Evolutionary conservation across 2,888 invertebrate genomes (phyloP).

Genomic region (Philaethria dido): DNA sequence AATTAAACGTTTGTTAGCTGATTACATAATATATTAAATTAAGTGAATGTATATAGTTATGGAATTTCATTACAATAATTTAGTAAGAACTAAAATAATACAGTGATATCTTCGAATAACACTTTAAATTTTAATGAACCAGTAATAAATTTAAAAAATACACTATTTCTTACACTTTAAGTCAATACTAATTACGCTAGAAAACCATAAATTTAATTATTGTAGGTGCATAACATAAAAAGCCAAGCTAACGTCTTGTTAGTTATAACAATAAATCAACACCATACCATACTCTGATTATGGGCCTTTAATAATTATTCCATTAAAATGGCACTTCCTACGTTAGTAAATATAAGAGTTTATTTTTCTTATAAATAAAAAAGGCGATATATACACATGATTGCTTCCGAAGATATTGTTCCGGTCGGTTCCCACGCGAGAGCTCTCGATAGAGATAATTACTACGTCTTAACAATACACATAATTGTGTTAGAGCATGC

Average conservation of each 20-base stretch:
- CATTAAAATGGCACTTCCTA: slow-evolving; percentile 10
- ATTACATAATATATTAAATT: not conserved
- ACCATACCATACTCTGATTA: slow-evolving; percentile 2
- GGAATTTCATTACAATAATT: not conserved
- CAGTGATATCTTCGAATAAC: not conserved
- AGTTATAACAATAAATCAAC: not conserved
- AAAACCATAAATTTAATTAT: not conserved
- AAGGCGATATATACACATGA: slow-evolving; percentile 34
- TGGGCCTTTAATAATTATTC: not conserved
- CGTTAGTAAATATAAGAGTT: not conserved
- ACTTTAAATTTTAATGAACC: no score
- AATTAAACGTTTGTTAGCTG: not conserved
- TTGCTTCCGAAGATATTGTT: slow-evolving; percentile 73
- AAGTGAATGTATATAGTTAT: not conserved
- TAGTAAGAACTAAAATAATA: slow-evolving; percentile 3
- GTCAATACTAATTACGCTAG: not conserved
- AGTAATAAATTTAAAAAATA: no score
- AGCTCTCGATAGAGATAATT: slow-evolving; percentile 65
- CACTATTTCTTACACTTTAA: no score
- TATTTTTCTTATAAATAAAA: slow-evolving; percentile 8
- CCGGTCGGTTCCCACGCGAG: slow-evolving; percentile 72
- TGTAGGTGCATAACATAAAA: not conserved
- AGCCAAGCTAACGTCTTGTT: not conserved
- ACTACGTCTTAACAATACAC: slow-evolving; percentile 46
- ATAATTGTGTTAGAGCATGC: slow-evolving; percentile 42